phyloP scores from a whole-genome alignment of 2,888 invertebrate genomes.

The Lycia hirtaria region DNA sequence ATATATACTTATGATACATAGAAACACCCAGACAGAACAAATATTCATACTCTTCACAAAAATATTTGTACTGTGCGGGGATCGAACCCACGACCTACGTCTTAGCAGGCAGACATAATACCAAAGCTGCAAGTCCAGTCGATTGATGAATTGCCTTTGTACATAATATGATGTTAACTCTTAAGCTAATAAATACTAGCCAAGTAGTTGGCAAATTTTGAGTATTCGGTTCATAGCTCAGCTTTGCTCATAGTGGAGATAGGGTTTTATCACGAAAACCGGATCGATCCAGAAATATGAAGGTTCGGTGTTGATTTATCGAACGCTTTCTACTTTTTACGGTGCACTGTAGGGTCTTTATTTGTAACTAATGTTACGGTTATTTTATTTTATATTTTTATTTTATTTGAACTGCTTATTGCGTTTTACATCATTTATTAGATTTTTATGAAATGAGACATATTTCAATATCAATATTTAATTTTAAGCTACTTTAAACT shows the following conservation, averaged over 20 bases:
- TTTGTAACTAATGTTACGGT: conserved; percentile 15
- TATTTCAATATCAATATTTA: not conserved
- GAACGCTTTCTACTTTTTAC: conserved; percentile 32
- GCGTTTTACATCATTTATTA: not conserved
- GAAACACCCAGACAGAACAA: too few relatives aligned
- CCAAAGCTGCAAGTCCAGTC: too few relatives aligned
- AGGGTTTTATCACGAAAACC: conserved; percentile 16
- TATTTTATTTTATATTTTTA: too few relatives aligned
- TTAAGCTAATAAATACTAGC: too few relatives aligned
- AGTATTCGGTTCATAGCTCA: not conserved
- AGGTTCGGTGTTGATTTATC: conserved; percentile 35
- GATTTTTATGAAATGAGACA: not conserved
- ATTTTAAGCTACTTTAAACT: not conserved
- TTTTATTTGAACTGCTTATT: conserved; percentile 14
- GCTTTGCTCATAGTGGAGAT: conserved; percentile 2
- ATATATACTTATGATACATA: too few relatives aligned
- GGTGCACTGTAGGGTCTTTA: conserved; percentile 20
- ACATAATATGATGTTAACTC: too few relatives aligned
- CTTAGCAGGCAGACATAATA: too few relatives aligned
- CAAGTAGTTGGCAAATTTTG: too few relatives aligned
- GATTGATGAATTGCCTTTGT: too few relatives aligned
- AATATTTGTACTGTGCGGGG: too few relatives aligned
- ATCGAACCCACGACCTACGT: too few relatives aligned
- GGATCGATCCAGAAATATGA: conserved; percentile 27
- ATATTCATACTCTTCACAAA: too few relatives aligned